phyloP scores from a whole-genome alignment of 2,113 vertebrate genomes.

The Eonycteris spelaea region DNA sequence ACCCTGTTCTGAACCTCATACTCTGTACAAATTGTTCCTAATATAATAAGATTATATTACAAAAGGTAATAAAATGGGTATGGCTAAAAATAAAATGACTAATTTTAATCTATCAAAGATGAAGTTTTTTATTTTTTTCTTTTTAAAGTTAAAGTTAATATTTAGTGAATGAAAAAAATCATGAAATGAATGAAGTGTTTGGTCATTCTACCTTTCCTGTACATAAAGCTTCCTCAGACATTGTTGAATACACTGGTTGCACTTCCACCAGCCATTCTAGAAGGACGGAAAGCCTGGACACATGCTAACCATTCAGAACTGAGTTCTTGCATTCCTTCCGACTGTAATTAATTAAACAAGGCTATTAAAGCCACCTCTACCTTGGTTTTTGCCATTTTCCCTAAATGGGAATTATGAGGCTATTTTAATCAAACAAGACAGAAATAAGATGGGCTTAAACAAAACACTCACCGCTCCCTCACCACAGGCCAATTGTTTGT shows the following conservation, averaged over 20 bases:
- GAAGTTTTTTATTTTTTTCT: background rate
- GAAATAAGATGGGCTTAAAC: background rate
- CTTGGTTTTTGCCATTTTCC: background rate
- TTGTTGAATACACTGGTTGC: background rate
- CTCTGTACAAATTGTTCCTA: background rate
- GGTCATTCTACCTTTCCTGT: background rate
- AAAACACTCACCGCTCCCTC: conserved; percentile 60
- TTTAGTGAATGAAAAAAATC: background rate
- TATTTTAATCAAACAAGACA: background rate
- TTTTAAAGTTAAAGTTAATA: background rate
- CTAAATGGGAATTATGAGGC: background rate
- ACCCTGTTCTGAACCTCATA: background rate
- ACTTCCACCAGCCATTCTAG: background rate
- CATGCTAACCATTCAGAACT: background rate
- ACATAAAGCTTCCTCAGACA: background rate
- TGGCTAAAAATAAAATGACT: background rate
- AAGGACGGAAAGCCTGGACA: background rate
- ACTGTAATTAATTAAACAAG: accelerated
- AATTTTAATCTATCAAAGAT: background rate
- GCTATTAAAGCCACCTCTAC: background rate
- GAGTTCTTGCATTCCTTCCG: background rate
- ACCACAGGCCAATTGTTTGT: conserved; percentile 54
- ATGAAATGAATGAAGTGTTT: background rate
- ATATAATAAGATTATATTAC: background rate
- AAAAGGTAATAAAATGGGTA: background rate